Conservation (phyloP, 2,113 vertebrate genomes). For the Ginglymostoma cirratum region DNA sequence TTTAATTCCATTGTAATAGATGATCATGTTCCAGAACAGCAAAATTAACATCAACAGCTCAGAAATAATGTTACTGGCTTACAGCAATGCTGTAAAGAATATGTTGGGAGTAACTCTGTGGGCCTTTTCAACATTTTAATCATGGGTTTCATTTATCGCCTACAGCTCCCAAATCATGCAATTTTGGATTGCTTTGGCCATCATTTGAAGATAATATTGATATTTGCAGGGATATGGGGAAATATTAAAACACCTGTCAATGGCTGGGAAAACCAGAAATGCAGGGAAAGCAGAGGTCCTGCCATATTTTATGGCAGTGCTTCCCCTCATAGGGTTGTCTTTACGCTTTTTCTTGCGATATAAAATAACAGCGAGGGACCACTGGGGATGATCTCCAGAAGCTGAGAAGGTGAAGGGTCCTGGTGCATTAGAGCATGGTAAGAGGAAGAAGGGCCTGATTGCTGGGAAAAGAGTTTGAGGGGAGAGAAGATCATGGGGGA, state of each 20-base stretch:
- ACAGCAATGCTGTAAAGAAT: neutral
- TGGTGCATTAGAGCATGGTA: neutral
- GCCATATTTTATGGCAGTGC: too few relatives aligned
- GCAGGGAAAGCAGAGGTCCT: neutral
- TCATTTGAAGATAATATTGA: neutral
- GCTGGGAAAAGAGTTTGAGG: neutral
- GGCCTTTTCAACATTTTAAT: neutral
- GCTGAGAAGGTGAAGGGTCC: neutral
- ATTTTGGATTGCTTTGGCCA: neutral
- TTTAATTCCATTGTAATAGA: slow-evolving; percentile 19
- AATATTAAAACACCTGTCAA: neutral
- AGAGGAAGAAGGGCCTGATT: neutral
- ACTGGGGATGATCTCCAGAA: neutral
- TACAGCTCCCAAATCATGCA: neutral
- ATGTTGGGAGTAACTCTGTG: neutral
- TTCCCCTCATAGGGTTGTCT: neutral
- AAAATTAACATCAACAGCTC: neutral
- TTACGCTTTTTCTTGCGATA: neutral
- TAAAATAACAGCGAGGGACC: neutral
- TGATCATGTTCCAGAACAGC: neutral
- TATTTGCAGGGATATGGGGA: neutral
- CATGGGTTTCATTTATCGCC: neutral
- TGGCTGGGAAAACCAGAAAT: neutral
- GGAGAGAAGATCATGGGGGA: neutral
- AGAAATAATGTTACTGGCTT: neutral